These are phyloP conservation scores for Boloria selene DNA, from an alignment of 2,888 invertebrate genomes.

Conservation along the genomic window DNA sequence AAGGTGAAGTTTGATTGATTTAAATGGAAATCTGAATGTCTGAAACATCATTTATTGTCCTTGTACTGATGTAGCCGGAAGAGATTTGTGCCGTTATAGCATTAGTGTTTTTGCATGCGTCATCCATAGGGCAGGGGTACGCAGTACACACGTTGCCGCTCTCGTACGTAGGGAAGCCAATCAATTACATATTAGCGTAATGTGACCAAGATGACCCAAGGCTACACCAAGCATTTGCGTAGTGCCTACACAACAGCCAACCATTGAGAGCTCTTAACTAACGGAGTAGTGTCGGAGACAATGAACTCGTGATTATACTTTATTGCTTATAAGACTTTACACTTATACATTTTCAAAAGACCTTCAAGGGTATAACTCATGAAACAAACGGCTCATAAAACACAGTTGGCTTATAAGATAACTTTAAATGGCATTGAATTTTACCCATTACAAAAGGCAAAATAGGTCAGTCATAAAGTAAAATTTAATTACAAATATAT, in stretches of 20 bases:
- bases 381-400: slow-evolving; percentile 33
- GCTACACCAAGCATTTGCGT: slow-evolving; percentile 65
- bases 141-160: slow-evolving; percentile 47
- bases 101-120: slow-evolving; percentile 77
- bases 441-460: slow-evolving; percentile 34
- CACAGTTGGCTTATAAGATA: slow-evolving; percentile 26
- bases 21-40: slow-evolving; percentile 30
- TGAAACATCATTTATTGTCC: slow-evolving; percentile 26
- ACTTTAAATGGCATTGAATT: slow-evolving; percentile 33
- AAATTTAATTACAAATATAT: slow-evolving; percentile 65
- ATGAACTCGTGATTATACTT: slow-evolving; percentile 62
- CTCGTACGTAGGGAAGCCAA: slow-evolving; percentile 71
- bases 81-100: slow-evolving; percentile 63
- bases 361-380: slow-evolving; percentile 22
- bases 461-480: slow-evolving; percentile 50
- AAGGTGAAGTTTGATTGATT: slow-evolving; percentile 22
- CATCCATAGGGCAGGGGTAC: slow-evolving; percentile 74
- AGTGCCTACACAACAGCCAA: slow-evolving; percentile 52
- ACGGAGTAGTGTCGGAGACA: slow-evolving; percentile 57
- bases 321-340: slow-evolving; percentile 44
- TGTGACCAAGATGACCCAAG: slow-evolving; percentile 68
- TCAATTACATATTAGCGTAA: slow-evolving; percentile 81
- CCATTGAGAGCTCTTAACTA: slow-evolving; percentile 54
- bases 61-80: slow-evolving; percentile 51
- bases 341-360: slow-evolving; percentile 31